Evolutionary conservation across 2,888 invertebrate genomes (phyloP).

Genomic region (Himalopsyche tibetana): DNA sequence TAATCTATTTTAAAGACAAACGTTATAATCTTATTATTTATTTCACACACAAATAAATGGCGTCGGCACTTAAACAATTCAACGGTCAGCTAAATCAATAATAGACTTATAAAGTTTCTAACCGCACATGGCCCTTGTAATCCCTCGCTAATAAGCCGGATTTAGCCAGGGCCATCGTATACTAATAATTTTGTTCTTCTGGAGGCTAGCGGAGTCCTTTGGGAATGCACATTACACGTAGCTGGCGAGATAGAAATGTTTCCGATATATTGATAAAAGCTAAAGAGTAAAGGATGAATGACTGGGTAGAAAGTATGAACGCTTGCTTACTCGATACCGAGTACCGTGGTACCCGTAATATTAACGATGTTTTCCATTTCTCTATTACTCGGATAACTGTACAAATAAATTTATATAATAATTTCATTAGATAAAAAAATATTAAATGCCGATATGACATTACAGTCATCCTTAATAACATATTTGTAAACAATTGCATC

Average conservation of each 20-base stretch:
- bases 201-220: neutral
- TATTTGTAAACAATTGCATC: too few species aligned
- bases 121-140: constrained; percentile 8
- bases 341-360: too few species aligned
- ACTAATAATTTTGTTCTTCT: constrained; percentile 14
- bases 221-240: constrained; percentile 26
- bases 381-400: too few species aligned
- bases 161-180: constrained; percentile 5
- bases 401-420: too few species aligned
- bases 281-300: neutral
- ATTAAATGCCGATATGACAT: too few species aligned
- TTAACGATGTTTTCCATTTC: too few species aligned
- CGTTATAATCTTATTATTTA: constrained; percentile 42
- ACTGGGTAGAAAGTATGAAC: too few species aligned
- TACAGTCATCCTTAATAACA: too few species aligned
- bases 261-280: constrained; percentile 20
- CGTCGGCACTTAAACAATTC: neutral
- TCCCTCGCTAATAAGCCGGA: constrained; percentile 40
- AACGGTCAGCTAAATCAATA: constrained; percentile 1
- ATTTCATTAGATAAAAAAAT: too few species aligned
- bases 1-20: constrained; percentile 46
- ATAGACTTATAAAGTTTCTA: constrained; percentile 21
- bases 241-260: neutral
- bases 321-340: too few species aligned
- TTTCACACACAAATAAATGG: constrained; percentile 2